These are phyloP conservation scores for Pelecanus crispus DNA, from an alignment of 2,113 vertebrate species.

Conservation along the genomic window DNA sequence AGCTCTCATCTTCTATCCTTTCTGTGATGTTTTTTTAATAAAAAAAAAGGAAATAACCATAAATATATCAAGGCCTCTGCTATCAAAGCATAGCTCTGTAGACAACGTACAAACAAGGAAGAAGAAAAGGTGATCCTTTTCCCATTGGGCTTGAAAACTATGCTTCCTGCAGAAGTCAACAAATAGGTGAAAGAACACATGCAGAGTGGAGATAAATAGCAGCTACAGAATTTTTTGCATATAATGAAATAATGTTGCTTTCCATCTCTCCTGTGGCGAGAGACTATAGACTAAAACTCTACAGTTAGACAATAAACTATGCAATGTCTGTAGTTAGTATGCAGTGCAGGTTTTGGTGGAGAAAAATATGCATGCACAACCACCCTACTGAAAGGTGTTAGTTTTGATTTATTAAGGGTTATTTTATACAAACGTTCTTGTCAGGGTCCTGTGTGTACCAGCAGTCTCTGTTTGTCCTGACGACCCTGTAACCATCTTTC, in stretches of 20 bases:
- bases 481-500: not conserved
- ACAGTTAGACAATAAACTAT: not conserved
- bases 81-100: not conserved
- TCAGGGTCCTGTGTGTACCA: not conserved
- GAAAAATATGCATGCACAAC: fast-evolving
- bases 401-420: not conserved
- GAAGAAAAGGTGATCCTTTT: not conserved
- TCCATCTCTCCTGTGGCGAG: not conserved
- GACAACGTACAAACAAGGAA: not conserved
- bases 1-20: not conserved
- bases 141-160: not conserved
- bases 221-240: not conserved
- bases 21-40: not conserved
- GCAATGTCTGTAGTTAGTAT: not conserved
- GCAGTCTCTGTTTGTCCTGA: not conserved
- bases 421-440: not conserved
- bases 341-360: not conserved
- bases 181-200: not conserved
- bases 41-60: not conserved
- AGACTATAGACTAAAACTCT: not conserved
- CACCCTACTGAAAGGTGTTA: not conserved
- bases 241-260: not conserved
- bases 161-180: not conserved
- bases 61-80: not conserved
- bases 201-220: not conserved